phyloP scores from a whole-genome alignment of 1,140 invertebrate genomes.

The Microplitis mediator region DNA sequence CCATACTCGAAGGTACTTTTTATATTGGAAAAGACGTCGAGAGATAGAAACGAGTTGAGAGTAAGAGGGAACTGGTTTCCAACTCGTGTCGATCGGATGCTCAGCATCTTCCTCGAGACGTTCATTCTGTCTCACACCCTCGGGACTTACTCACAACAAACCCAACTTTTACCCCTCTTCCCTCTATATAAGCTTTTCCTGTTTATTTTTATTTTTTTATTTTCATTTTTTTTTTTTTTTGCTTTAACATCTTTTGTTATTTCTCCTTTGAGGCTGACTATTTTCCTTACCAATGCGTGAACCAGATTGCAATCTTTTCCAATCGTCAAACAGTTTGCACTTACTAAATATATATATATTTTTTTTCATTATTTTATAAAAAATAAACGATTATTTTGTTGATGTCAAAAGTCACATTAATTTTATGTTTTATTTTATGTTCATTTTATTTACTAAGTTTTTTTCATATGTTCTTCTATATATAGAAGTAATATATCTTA shows the following conservation, averaged over 20 bases:
- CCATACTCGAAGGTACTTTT: not conserved
- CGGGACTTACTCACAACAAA: conserved; percentile 18
- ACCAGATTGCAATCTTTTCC: conserved; percentile 21
- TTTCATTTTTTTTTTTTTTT: not conserved
- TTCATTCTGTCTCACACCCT: conserved; percentile 15
- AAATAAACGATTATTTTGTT: not conserved
- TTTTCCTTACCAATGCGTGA: conserved; percentile 10
- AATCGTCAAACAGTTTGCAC: conserved; percentile 4
- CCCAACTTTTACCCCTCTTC: not conserved
- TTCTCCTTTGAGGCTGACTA: conserved; percentile 22
- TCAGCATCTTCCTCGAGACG: not conserved
- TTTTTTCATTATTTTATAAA: not conserved
- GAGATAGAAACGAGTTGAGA: too few species aligned
- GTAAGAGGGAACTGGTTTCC: conserved; percentile 12
- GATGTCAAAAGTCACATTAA: not conserved
- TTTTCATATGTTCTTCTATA: not conserved
- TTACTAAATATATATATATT: not conserved
- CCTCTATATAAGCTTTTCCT: not conserved
- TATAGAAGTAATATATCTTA: conserved; percentile 23
- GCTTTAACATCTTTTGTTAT: conserved; percentile 16
- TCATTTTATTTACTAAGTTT: conserved; percentile 8
- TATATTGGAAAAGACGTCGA: conserved; percentile 22
- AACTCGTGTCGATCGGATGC: conserved; percentile 23
- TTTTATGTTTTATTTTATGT: not conserved
- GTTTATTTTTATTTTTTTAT: not conserved